phyloP scores from a whole-genome alignment of 2,113 vertebrate genomes.

The Triplophysa siluroides region DNA sequence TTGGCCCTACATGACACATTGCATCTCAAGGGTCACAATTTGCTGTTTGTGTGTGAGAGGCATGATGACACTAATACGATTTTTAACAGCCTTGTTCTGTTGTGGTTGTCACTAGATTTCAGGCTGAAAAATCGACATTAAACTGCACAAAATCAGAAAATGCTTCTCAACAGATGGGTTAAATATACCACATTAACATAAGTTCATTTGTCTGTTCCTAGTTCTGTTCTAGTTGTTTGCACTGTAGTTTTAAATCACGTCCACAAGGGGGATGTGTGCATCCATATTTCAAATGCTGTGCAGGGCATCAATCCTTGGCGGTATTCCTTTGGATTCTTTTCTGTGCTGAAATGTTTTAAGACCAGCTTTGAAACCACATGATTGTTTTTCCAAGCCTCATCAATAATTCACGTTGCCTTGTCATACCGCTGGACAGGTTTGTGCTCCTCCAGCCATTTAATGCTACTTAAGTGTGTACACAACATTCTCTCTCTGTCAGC shows the following conservation, averaged over 20 bases:
- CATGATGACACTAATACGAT: no score
- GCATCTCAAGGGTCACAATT: no score
- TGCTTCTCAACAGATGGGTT: no score
- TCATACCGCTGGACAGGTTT: not conserved
- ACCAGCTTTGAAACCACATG: conserved; percentile 1
- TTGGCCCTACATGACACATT: no score
- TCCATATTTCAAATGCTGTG: not conserved
- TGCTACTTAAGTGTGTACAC: not conserved
- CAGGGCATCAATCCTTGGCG: not conserved
- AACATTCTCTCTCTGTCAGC: not conserved
- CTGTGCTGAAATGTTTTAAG: conserved; percentile 5
- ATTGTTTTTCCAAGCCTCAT: conserved; percentile 34
- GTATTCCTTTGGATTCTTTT: not conserved
- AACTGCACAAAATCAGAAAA: no score
- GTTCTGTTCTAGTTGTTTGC: not conserved
- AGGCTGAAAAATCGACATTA: not conserved
- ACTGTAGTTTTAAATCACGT: not conserved
- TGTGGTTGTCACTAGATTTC: no score
- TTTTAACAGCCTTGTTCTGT: no score
- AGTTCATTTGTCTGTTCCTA: not conserved
- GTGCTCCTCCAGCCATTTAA: conserved; percentile 42
- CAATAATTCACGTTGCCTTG: conserved; percentile 40
- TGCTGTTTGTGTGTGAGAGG: no score
- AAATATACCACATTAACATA: not conserved
- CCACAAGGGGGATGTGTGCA: conserved; percentile 8